These are phyloP conservation scores for Tetrao urogallus DNA, from an alignment of 2,113 vertebrate species.

Conservation along the genomic window DNA sequence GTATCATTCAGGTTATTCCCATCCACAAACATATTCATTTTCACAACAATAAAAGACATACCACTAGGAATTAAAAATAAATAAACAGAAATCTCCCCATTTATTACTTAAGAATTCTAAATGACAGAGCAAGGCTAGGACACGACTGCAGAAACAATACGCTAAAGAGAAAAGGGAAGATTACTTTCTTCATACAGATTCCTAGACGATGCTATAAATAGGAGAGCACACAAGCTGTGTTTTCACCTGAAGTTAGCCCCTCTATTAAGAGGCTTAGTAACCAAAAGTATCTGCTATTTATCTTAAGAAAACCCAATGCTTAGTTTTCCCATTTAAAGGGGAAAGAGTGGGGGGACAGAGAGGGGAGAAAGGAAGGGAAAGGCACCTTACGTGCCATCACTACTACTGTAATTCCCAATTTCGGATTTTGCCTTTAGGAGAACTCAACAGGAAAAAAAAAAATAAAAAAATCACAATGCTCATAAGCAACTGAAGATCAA, in stretches of 20 bases:
- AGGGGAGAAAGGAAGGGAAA: too few species aligned
- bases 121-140: background rate
- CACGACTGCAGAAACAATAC: background rate
- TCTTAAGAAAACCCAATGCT: slow-evolving; percentile 11
- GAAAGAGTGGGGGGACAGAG: too few species aligned
- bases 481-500: background rate
- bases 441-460: background rate
- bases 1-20: background rate
- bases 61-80: background rate
- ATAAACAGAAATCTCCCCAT: background rate
- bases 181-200: background rate
- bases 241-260: background rate
- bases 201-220: background rate
- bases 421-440: background rate
- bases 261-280: background rate
- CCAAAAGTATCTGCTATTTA: slow-evolving; percentile 1
- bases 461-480: background rate
- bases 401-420: background rate
- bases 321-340: background rate
- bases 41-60: background rate
- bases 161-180: background rate
- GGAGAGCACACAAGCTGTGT: background rate
- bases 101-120: background rate
- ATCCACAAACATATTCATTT: slow-evolving; percentile 1
- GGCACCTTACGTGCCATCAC: background rate